Percentiles rank a stretch among this genome's conserved stretches.
Evolutionary conservation across 1,140 invertebrate genomes (phyloP).

Genomic region (Ceratina australensis): DNA sequence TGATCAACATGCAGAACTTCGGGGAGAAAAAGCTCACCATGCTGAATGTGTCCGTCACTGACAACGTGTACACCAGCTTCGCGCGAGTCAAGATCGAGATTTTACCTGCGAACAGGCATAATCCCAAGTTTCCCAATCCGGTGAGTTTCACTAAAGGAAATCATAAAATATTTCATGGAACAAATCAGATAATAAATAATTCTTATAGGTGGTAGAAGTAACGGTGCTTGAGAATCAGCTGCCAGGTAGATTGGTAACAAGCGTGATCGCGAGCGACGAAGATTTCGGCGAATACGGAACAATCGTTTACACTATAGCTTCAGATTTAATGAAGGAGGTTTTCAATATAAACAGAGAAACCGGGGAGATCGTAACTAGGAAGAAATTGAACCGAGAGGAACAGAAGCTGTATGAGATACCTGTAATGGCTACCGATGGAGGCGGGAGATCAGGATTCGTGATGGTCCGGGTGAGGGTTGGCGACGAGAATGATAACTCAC

Average conservation of each 20-base stretch:
- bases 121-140: conserved; percentile 88
- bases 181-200: too few relatives aligned
- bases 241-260: conserved; percentile 86
- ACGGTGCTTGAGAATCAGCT: conserved; percentile 89
- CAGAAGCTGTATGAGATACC: conserved; percentile 88
- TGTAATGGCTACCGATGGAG: conserved; percentile 92
- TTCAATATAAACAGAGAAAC: conserved; percentile 89
- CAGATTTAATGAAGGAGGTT: conserved; percentile 86
- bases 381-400: conserved; percentile 89
- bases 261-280: conserved; percentile 88
- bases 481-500: conserved; percentile 94
- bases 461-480: conserved; percentile 88
- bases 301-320: conserved; percentile 90
- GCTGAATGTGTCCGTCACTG: conserved; percentile 94
- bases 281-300: conserved; percentile 91
- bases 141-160: conserved; percentile 61
- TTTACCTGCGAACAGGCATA: conserved; percentile 88
- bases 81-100: conserved; percentile 89
- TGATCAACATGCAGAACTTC: conserved; percentile 85
- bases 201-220: conserved; percentile 82
- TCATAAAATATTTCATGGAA: too few relatives aligned
- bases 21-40: conserved; percentile 82
- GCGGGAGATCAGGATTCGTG: conserved; percentile 89
- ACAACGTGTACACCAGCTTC: conserved; percentile 94
- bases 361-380: conserved; percentile 89